These are phyloP conservation scores for Scomber colias DNA, from an alignment of 2,113 vertebrate genomes.

Conservation along the genomic window DNA sequence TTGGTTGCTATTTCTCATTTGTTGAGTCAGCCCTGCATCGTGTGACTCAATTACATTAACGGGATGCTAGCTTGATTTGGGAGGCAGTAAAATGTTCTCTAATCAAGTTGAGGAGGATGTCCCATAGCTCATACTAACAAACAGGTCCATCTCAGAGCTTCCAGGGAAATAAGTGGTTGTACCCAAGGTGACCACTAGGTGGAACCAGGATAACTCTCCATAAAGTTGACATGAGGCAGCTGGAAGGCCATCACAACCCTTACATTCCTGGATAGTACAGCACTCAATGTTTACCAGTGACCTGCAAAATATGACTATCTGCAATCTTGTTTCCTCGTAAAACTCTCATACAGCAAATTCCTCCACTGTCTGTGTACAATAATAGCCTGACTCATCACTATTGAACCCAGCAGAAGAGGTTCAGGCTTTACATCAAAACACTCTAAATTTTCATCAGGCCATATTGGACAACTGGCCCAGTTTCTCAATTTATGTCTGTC, in stretches of 20 bases:
- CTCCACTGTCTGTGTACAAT: background rate
- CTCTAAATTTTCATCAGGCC: background rate
- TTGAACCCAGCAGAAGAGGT: background rate
- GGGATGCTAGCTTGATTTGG: conserved; percentile 57
- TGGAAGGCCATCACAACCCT: background rate
- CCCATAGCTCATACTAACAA: conserved; percentile 41
- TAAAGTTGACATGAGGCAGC: background rate
- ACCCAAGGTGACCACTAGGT: conserved; percentile 57
- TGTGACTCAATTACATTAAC: conserved; percentile 78
- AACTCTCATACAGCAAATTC: background rate
- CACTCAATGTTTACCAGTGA: background rate
- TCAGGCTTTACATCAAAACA: background rate
- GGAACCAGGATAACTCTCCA: conserved; percentile 42
- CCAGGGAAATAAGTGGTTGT: conserved; percentile 7
- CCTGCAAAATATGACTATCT: background rate
- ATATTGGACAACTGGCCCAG: background rate
- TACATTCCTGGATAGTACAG: background rate
- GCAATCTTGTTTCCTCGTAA: background rate
- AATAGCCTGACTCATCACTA: background rate
- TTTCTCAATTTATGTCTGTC: background rate
- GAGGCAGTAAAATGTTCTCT: conserved; percentile 62
- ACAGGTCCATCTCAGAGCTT: conserved; percentile 10
- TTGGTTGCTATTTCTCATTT: conserved; percentile 66
- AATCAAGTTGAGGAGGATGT: conserved; percentile 65
- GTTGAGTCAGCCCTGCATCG: conserved; percentile 68